phyloP scores from a whole-genome alignment of 2,797 vertebrate species.

The Poecilia gillii region DNA sequence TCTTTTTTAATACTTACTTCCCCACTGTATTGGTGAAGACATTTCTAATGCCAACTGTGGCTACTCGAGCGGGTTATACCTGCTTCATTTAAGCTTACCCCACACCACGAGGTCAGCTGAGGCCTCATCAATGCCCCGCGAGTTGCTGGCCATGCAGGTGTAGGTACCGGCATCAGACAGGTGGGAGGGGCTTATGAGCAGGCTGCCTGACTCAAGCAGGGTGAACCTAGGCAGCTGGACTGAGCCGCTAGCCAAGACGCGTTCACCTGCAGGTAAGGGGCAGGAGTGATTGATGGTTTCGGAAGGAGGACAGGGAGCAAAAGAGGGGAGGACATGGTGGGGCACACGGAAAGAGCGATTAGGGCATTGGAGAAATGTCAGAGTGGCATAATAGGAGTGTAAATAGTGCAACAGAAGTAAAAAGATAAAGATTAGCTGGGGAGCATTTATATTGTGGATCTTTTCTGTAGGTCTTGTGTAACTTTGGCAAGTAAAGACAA shows the following conservation, averaged over 20 bases:
- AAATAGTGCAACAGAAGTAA: slow-evolving; percentile 13
- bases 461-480: slow-evolving; percentile 21
- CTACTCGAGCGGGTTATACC: background rate
- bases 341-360: slow-evolving; percentile 36
- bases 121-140: slow-evolving; percentile 92
- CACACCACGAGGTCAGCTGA: slow-evolving; percentile 92
- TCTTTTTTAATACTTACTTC: background rate
- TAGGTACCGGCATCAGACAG: slow-evolving; percentile 91
- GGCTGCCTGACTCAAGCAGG: slow-evolving; percentile 93
- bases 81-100: slow-evolving; percentile 82
- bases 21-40: background rate
- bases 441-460: slow-evolving; percentile 36
- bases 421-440: slow-evolving; percentile 25
- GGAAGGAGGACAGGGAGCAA: slow-evolving; percentile 16
- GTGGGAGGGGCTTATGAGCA: slow-evolving; percentile 92
- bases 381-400: slow-evolving; percentile 39
- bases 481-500: slow-evolving; percentile 35
- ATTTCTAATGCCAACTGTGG: background rate
- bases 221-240: slow-evolving; percentile 96
- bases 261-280: slow-evolving; percentile 83
- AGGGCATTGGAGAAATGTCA: slow-evolving; percentile 62
- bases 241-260: slow-evolving; percentile 93
- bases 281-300: slow-evolving; percentile 53
- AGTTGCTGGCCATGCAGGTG: slow-evolving; percentile 96
- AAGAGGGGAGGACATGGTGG: background rate